Conservation (phyloP, 2,888 invertebrate species). For the Apotomis turbidana region DNA sequence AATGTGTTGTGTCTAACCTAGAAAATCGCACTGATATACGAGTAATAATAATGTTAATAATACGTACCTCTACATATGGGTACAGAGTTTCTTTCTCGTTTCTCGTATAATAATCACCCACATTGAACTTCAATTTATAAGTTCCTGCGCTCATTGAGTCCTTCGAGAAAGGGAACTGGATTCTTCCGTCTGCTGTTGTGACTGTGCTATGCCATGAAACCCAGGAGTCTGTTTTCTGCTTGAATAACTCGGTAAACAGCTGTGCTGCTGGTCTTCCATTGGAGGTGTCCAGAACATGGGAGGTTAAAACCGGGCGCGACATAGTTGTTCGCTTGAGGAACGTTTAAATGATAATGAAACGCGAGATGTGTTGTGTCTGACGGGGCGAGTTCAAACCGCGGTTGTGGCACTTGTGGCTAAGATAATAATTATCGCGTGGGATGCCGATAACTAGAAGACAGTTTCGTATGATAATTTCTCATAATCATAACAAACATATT, state of each 20-base stretch:
- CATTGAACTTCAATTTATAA: constrained; percentile 90
- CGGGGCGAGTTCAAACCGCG: constrained; percentile 16
- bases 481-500: constrained; percentile 1
- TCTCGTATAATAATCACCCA: constrained; percentile 87
- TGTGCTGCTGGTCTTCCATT: constrained; percentile 87
- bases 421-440: constrained; percentile 39
- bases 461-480: constrained; percentile 26
- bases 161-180: constrained; percentile 84
- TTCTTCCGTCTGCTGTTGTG: constrained; percentile 87
- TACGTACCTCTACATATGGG: constrained; percentile 88
- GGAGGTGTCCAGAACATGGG: constrained; percentile 89
- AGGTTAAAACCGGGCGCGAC: constrained; percentile 86
- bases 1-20: constrained; percentile 16
- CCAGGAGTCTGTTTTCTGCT: constrained; percentile 87
- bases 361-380: constrained; percentile 2
- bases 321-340: constrained; percentile 48
- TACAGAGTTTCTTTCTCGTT: constrained; percentile 86
- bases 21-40: not conserved
- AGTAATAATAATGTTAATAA: not conserved
- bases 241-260: constrained; percentile 87
- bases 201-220: constrained; percentile 85
- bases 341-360: constrained; percentile 34
- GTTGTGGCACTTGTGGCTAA: constrained; percentile 6
- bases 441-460: constrained; percentile 6
- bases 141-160: constrained; percentile 86